These are phyloP conservation scores for Slavum lentiscoides DNA, from an alignment of 2,888 invertebrate species.

Conservation along the genomic window DNA sequence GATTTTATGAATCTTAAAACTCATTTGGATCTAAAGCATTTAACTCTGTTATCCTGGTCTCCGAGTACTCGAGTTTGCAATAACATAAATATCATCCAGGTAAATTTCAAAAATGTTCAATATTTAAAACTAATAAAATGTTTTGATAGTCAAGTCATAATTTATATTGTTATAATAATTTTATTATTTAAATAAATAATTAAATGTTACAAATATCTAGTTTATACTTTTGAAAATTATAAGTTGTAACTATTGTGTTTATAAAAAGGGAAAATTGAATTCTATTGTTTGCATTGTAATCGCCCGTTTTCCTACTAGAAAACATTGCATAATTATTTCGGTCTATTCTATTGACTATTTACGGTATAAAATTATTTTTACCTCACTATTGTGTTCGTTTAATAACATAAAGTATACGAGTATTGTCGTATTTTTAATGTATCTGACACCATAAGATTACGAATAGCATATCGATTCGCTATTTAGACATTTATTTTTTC, in stretches of 20 bases:
- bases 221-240: too few relatives aligned
- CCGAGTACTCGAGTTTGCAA: too few relatives aligned
- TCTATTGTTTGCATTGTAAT: not conserved
- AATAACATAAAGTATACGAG: constrained; percentile 8
- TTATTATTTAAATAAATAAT: not conserved
- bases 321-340: not conserved
- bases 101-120: too few relatives aligned
- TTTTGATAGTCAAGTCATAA: too few relatives aligned
- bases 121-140: too few relatives aligned
- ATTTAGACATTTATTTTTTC: constrained; percentile 2
- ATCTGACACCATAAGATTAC: not conserved
- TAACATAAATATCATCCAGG: too few relatives aligned
- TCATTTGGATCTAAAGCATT: too few relatives aligned
- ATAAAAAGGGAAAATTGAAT: not conserved
- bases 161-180: not conserved
- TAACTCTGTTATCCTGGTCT: too few relatives aligned
- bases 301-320: not conserved
- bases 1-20: too few relatives aligned
- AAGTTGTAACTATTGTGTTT: not conserved
- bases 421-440: not conserved
- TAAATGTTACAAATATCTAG: not conserved
- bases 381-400: constrained; percentile 17
- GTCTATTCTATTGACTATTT: constrained; percentile 12
- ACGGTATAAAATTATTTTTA: not conserved
- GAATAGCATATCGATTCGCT: not conserved